Evolutionary conservation across 2,888 invertebrate genomes (phyloP).

Genomic region (Sphecodes monilicornis): DNA sequence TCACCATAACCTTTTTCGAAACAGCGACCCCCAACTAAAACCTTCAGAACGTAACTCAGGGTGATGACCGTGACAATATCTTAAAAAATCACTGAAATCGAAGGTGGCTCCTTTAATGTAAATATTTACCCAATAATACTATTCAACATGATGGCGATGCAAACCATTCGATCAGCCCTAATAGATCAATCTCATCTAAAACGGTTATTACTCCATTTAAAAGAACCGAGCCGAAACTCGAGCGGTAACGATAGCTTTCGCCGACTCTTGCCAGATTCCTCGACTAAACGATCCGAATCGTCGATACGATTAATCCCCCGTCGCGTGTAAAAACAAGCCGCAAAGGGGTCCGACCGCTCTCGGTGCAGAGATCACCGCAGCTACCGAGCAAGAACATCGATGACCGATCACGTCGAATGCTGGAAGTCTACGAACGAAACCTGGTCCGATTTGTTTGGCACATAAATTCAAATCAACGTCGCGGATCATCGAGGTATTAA

Average conservation of each 20-base stretch:
- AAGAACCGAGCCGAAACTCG: not conserved
- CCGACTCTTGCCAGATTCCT: not conserved
- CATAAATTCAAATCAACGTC: conserved; percentile 63
- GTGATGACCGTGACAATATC: no score
- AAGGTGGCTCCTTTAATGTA: no score
- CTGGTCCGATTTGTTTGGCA: conserved; percentile 15
- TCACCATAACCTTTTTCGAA: no score
- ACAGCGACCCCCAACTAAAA: no score
- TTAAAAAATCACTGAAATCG: no score
- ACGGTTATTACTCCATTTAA: not conserved
- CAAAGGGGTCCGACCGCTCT: conserved; percentile 38
- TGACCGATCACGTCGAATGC: conserved; percentile 36
- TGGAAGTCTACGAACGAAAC: conserved; percentile 25
- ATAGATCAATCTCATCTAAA: not conserved
- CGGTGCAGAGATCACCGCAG: conserved; percentile 26
- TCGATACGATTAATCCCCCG: conserved; percentile 35
- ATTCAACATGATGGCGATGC: no score
- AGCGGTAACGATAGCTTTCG: not conserved
- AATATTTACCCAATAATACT: no score
- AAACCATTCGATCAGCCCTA: not conserved
- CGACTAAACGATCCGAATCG: conserved; percentile 19
- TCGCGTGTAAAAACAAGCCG: conserved; percentile 35
- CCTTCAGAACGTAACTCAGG: no score
- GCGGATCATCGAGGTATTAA: conserved; percentile 63
- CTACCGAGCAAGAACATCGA: conserved; percentile 45